Evolutionary conservation across 2,888 invertebrate genomes (phyloP), one percentile per base, ranked within the genome.

Genomic region (Sesia bembeciformis): DNA sequence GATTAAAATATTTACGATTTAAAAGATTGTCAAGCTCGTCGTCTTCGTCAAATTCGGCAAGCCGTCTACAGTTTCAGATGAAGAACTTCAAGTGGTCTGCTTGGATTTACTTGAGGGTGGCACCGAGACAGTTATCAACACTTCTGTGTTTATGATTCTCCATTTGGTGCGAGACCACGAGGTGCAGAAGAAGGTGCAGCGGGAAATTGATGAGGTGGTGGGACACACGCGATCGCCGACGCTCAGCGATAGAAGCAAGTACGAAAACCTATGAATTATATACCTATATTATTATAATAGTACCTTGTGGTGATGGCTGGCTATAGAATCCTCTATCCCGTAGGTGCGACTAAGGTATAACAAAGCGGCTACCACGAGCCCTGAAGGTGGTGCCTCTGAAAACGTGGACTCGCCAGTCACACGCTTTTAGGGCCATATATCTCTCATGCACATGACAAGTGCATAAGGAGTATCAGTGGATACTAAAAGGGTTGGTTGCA

Each of bases 91-190:
- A 70, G 83, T 87, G 0, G 78, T 93, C 1, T 93, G 93, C 64
- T 70, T 93, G 64, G 94, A 94, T 65, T 76, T 94, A 55, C 91
- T 94, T 40, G 91, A 94, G 80, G 94, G 93, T 4, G 94, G 94
- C 1, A 90, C 92, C 53, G 93, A 94, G 74, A 94, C 94, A 0
- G 93, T 93, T 0, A 91, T 91, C 60, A 93, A 93, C 66, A 92
- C 93, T 0, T 78, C 93, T 5, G 90, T 91, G 1, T 93, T 91
- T 65, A 85, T 91, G 55, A 75, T 94, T 2, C 78, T 93, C 3
- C 90, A 92, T 60, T 78, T 94, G 59, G 81, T 92, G 0, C 74
- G 90, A 51, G 82, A 93, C 66, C 88, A 91, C 0, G 81, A 91
- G 1, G 86, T 93, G 43, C 92, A 93, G 63, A 76, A 71, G 43